A percentile compares a stretch with the other conserved stretches of the same genome.
Evolutionary conservation across 2,797 vertebrate species (phyloP).

Genomic region (Argya squamiceps): DNA sequence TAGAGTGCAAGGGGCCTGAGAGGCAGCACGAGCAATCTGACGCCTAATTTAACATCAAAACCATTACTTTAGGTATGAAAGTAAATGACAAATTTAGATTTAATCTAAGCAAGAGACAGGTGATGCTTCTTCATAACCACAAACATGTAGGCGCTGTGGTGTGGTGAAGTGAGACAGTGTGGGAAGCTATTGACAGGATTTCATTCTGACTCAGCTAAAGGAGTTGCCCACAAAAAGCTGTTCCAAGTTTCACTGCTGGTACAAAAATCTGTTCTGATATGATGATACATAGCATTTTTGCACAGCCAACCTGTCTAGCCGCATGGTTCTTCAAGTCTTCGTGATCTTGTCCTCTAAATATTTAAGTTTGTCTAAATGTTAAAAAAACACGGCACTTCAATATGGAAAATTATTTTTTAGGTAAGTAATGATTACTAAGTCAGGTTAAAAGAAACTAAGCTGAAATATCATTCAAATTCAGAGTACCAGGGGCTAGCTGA

Average conservation of each 20-base stretch:
- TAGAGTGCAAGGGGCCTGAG: background rate
- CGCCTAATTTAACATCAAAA: background rate
- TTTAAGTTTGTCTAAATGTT: background rate
- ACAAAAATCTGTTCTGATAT: slow-evolving; percentile 44
- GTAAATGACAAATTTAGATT: background rate
- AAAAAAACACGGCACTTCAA: background rate
- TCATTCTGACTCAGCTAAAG: slow-evolving; percentile 47
- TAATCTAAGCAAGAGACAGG: background rate
- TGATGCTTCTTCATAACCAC: background rate
- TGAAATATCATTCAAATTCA: background rate
- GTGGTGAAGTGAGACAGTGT: slow-evolving; percentile 21
- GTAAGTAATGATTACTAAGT: background rate
- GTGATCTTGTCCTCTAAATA: background rate
- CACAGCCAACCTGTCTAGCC: background rate
- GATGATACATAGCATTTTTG: slow-evolving; percentile 1
- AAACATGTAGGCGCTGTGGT: background rate
- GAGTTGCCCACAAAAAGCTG: slow-evolving; percentile 43
- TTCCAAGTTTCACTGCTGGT: background rate
- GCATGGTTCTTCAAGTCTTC: background rate
- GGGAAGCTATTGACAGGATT: slow-evolving; percentile 42
- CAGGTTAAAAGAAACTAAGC: background rate
- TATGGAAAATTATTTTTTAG: background rate
- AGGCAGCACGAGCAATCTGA: background rate
- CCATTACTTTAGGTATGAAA: background rate
- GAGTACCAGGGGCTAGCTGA: background rate